Evolutionary conservation across 2,797 vertebrate species (phyloP).

Genomic region (Nothura maculosa): DNA sequence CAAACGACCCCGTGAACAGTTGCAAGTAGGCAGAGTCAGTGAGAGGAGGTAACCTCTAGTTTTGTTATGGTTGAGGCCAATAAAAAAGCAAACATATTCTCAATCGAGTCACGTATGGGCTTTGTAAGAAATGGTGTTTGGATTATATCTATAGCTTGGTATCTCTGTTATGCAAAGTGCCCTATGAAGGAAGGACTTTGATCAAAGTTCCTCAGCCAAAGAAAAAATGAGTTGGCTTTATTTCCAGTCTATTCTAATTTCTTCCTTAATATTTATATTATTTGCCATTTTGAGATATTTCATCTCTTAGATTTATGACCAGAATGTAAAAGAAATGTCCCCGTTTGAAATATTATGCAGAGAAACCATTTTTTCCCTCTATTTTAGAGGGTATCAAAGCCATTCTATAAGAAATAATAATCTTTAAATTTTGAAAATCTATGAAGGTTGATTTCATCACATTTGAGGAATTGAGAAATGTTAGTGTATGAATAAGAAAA

Average conservation of each 20-base stretch:
- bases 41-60: not conserved
- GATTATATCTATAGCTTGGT: not conserved
- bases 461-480: not conserved
- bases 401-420: not conserved
- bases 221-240: not conserved
- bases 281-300: constrained; percentile 9
- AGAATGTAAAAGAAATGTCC: not conserved
- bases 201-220: not conserved
- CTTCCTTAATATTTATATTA: not conserved
- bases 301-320: not conserved
- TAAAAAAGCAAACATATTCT: not conserved
- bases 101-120: not conserved
- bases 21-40: not conserved
- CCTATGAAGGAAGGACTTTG: not conserved
- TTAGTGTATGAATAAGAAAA: not conserved
- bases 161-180: not conserved
- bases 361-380: not conserved
- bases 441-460: not conserved
- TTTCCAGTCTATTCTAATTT: not conserved
- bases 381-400: not conserved
- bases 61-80: not conserved
- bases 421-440: not conserved
- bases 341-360: not conserved
- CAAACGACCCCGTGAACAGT: not conserved
- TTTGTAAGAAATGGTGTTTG: not conserved